Conservation (phyloP, 2,888 invertebrate species). For the Eristalinus aeneus region DNA sequence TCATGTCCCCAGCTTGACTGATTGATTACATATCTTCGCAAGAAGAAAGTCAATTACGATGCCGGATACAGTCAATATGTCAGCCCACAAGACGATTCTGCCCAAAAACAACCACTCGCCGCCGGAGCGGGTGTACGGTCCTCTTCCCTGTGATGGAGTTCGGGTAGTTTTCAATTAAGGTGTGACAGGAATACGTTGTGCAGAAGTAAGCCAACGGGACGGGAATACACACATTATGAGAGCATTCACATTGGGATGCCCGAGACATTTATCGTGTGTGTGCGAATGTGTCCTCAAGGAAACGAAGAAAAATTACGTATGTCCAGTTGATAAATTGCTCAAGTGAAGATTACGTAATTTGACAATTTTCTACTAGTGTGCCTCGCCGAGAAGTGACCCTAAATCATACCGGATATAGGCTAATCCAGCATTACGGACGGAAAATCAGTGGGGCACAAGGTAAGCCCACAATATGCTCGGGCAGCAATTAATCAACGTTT, state of each 20-base stretch:
- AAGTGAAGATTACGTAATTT: constrained; percentile 71
- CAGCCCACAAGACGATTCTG: constrained; percentile 58
- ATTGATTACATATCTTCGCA: constrained; percentile 66
- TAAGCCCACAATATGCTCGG: constrained; percentile 51
- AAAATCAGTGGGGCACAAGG: constrained; percentile 65
- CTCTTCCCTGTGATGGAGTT: constrained; percentile 36
- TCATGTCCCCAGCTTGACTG: constrained; percentile 57
- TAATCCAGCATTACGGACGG: constrained; percentile 62
- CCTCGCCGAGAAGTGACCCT: constrained; percentile 49
- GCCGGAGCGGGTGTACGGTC: background rate
- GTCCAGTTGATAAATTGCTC: constrained; percentile 71
- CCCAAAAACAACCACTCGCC: background rate
- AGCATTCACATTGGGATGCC: constrained; percentile 40
- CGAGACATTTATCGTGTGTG: constrained; percentile 39
- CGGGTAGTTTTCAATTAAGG: constrained; percentile 71
- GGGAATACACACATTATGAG: constrained; percentile 66
- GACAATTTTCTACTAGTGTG: constrained; percentile 68
- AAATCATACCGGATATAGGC: constrained; percentile 71
- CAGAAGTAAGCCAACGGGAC: constrained; percentile 50
- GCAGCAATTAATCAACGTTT: constrained; percentile 59
- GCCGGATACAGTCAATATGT: constrained; percentile 71
- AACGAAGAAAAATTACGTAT: constrained; percentile 70
- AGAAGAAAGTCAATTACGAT: constrained; percentile 69
- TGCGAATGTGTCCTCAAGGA: constrained; percentile 45
- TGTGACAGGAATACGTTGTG: constrained; percentile 69